Evolutionary conservation across 2,113 vertebrate species (phyloP), one percentile per base, ranked within the genome.

Genomic region (Oceanites oceanicus): DNA sequence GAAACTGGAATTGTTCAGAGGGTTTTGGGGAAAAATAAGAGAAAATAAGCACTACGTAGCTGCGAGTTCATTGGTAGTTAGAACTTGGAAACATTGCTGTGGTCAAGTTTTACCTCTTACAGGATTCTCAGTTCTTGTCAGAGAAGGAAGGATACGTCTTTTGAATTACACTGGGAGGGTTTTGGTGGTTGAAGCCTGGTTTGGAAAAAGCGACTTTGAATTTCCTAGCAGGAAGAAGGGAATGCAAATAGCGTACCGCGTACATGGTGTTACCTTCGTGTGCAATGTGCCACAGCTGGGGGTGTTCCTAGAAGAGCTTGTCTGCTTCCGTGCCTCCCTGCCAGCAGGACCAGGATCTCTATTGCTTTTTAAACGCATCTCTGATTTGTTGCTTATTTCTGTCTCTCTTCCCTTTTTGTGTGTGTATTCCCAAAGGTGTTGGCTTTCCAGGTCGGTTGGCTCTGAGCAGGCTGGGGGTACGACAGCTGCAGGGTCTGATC

Each of bases 401-500:
- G 40, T 82, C 15, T 91, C 23, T n/a, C 30, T 29, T 85, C 18
- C 13, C 6, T 59, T 73, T 79, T 40, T 50, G 8, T 50, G 13
- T 50, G 25, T 62, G 34, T 77, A 22, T 38, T 38, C 36, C 36
- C 3, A 26, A 11, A 73, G 34, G 16, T 27, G 22, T 38, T 90
- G 38, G 13, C 71, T 93, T 80, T 78, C 29, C 40, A 47, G 62
- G 42, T 85, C 6, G 0, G 6, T 40, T 88, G 53, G 38, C 75
- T 68, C 44, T 67, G 77, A 68, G 40, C 58, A 66, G 40, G 32
- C 52, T 72, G 68, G 16, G 8, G 21, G 3, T 90, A 5, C 19
- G 66, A 84, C 87, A 95, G 89, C 94, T 96, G 81, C 81, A 79
- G 45, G 42, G 16, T 40, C 71, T 85, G 85, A 77, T 95, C 81